A percentile compares a stretch with the other conserved stretches of the same genome.
These are phyloP conservation scores for Sebastes wilsoni DNA, from an alignment of 2,797 vertebrate genomes.

Conservation along the genomic window DNA sequence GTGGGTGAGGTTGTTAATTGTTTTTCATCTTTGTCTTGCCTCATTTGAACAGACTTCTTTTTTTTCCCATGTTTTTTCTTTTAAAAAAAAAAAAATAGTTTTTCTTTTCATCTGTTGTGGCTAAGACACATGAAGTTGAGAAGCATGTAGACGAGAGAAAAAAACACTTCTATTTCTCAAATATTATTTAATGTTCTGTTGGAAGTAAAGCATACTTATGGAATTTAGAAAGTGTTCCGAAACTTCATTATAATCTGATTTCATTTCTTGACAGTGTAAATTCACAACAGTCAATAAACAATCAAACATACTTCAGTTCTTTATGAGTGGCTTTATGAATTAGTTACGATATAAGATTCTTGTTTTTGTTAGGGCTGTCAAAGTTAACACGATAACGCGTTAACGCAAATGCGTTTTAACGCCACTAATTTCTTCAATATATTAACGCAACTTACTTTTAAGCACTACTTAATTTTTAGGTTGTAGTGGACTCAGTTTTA, in stretches of 20 bases:
- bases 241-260: neutral
- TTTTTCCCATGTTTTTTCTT: neutral
- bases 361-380: too few species aligned
- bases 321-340: neutral
- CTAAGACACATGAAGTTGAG: neutral
- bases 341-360: neutral
- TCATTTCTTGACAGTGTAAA: neutral
- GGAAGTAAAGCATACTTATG: neutral
- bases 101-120: neutral
- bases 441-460: too few species aligned
- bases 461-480: too few species aligned
- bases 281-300: neutral
- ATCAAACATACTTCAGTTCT: neutral
- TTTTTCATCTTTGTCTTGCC: constrained; percentile 47
- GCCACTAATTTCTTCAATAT: too few species aligned
- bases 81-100: too few species aligned
- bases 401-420: too few species aligned
- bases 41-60: constrained; percentile 16
- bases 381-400: too few species aligned
- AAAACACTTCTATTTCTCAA: neutral
- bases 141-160: neutral
- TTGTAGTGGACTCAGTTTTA: too few species aligned
- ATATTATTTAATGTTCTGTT: neutral
- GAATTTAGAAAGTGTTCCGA: neutral
- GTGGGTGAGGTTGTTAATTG: constrained; percentile 44